Percentiles rank a stretch among this genome's conserved stretches.
These are phyloP conservation scores for Cirrhinus mrigala DNA, from an alignment of 2,797 vertebrate genomes.

Conservation along the genomic window DNA sequence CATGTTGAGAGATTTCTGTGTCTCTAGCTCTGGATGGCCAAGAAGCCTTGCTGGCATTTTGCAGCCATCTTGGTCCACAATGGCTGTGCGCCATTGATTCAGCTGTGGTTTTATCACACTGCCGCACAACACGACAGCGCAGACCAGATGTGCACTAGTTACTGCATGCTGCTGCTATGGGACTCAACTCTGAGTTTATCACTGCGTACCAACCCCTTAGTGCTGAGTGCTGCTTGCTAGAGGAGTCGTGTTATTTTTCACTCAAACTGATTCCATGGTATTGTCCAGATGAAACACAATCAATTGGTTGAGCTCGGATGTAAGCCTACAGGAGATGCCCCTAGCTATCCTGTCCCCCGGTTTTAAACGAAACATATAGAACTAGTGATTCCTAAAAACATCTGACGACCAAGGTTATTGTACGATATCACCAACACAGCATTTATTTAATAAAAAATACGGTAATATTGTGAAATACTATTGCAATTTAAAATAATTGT, in stretches of 20 bases:
- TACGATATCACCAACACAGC: neutral
- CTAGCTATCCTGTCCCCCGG: neutral
- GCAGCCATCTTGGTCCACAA: conserved; percentile 62
- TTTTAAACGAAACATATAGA: neutral
- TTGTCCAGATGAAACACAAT: conserved; percentile 19
- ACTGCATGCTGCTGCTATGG: conserved; percentile 18
- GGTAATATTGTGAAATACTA: neutral
- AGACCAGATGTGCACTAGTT: conserved; percentile 39
- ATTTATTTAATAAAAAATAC: neutral
- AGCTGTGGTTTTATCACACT: conserved; percentile 30
- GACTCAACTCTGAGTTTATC: conserved; percentile 40
- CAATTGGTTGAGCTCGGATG: conserved; percentile 4
- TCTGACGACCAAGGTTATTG: neutral
- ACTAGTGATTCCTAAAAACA: neutral
- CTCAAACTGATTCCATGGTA: neutral
- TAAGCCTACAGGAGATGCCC: conserved; percentile 12
- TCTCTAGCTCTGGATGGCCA: conserved; percentile 63
- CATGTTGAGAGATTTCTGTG: conserved; percentile 81
- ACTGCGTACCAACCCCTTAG: conserved; percentile 23
- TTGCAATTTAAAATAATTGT: neutral
- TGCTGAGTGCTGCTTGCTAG: conserved; percentile 25
- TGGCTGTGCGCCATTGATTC: conserved; percentile 52
- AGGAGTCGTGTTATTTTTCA: conserved; percentile 28
- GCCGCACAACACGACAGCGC: conserved; percentile 25
- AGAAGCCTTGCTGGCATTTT: conserved; percentile 61